Base-by-base conservation (phyloP, 1,140 invertebrate species). In the Colletes latitarsis region DNA sequence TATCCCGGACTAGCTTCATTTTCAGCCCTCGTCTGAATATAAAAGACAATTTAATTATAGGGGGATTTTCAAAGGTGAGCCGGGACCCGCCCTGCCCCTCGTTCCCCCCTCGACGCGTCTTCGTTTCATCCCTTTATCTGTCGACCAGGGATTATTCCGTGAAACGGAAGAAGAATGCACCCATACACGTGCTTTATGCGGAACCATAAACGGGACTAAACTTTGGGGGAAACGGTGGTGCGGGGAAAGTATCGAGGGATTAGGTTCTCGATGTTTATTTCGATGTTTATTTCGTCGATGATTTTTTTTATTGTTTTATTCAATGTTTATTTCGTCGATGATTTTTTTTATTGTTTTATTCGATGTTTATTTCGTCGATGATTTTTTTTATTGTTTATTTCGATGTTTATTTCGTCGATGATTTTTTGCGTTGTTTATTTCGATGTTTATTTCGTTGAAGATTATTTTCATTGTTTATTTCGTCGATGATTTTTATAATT, bases 21-120 rank as follows among this genome's bases (percentile, higher is more conserved):
- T 88, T 86, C 80, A 86, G 70, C 72, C 82, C 76, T 76, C 81
- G 75, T 88, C 77, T 85, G 89, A 87, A 88, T 91, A 89, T 90
- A 88, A 90, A 90, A 79, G 89, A 89, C 89, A 89, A 91, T 91
- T 91, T 91, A 90, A 91, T 91, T 91, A 91, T 88, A 88, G 86
- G 82, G 77, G 83, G 86, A 90, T 90, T 90, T 88, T 79, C 88
- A 73, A 85, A 82, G 85, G 85, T 73, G 62, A 55, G 58, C 57
- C 57, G 77, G 2, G 30, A 6, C 12, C 57, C 53, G 17, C 68
- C 41, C 72, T 46, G 52, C 49, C 73, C 46, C 58, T 17, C 43
- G 72, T n/a, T n/a, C 55, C 69, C 67, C 53, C 43, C 46, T 3
- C 8, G 41, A 43, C 17, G 72, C 70, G 49, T 49, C 49, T 46